These are phyloP conservation scores for Euglossa dilemma DNA, from an alignment of 1,140 invertebrate species.

Conservation along the genomic window DNA sequence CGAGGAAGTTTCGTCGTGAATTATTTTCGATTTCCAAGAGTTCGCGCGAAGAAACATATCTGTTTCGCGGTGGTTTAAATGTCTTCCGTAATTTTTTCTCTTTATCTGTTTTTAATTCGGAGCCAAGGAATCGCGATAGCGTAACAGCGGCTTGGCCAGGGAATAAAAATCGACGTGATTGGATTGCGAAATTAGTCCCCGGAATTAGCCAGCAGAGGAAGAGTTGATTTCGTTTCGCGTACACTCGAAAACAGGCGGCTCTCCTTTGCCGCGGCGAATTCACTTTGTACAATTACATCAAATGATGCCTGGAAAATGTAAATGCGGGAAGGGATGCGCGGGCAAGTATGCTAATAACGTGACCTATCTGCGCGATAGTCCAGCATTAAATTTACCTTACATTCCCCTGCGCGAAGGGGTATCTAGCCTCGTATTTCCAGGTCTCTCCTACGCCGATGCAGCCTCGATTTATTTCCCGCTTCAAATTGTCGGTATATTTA, in stretches of 20 bases:
- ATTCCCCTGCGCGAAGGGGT: neutral
- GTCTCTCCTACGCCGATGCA: neutral
- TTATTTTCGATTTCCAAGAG: neutral
- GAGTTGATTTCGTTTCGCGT: neutral
- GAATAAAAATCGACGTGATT: neutral
- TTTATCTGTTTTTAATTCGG: no score
- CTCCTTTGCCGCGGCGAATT: constrained; percentile 7
- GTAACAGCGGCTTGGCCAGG: neutral
- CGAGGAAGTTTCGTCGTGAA: neutral
- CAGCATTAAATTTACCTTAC: constrained; percentile 28
- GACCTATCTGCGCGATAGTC: constrained; percentile 40
- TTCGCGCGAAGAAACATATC: no score
- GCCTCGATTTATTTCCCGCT: neutral
- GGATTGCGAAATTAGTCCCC: neutral
- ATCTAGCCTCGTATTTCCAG: neutral
- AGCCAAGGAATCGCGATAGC: no score
- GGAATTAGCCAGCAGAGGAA: neutral
- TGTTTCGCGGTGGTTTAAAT: neutral
- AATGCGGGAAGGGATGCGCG: constrained; percentile 26
- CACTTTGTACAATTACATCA: constrained; percentile 31
- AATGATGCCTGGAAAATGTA: constrained; percentile 39
- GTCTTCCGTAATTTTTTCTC: neutral
- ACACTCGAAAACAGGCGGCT: neutral
- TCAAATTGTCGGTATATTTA: neutral
- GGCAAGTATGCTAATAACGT: constrained; percentile 41